phyloP scores from a whole-genome alignment of 2,888 invertebrate genomes.

The Scaptomyza flava region DNA sequence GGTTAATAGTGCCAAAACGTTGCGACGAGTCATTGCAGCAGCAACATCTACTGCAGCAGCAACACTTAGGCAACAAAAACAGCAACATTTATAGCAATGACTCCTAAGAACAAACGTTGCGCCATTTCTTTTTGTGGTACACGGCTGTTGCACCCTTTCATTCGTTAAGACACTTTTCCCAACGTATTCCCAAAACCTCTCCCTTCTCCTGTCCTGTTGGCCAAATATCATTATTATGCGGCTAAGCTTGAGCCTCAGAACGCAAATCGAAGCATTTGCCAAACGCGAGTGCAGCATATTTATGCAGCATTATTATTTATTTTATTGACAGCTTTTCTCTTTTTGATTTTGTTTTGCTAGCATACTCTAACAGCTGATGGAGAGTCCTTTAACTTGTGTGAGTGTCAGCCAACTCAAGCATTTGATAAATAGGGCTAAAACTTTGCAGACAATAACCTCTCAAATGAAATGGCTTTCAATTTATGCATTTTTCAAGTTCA shows the following conservation, averaged over 20 bases:
- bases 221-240: conserved; percentile 73
- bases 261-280: conserved; percentile 37
- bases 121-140: conserved; percentile 67
- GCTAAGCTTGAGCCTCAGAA: conserved; percentile 25
- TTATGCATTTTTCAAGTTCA: background rate
- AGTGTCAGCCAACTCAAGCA: conserved; percentile 10
- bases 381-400: conserved; percentile 40
- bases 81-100: conserved; percentile 58
- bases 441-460: background rate
- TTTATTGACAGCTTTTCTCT: conserved; percentile 73
- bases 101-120: conserved; percentile 69
- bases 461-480: background rate
- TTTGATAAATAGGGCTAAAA: conserved; percentile 12
- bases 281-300: conserved; percentile 62
- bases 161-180: conserved; percentile 55
- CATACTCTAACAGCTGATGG: conserved; percentile 38
- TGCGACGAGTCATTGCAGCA: conserved; percentile 61
- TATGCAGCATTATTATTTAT: conserved; percentile 78
- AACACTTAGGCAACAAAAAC: conserved; percentile 30
- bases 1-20: conserved; percentile 78
- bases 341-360: conserved; percentile 18
- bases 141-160: conserved; percentile 71
- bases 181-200: conserved; percentile 11
- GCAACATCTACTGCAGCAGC: conserved; percentile 30
- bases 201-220: conserved; percentile 10